A percentile compares a stretch with the other conserved stretches of the same genome.
These are phyloP conservation scores for Rhabdomys dilectus DNA, from an alignment of 2,113 vertebrate genomes.

Conservation along the genomic window DNA sequence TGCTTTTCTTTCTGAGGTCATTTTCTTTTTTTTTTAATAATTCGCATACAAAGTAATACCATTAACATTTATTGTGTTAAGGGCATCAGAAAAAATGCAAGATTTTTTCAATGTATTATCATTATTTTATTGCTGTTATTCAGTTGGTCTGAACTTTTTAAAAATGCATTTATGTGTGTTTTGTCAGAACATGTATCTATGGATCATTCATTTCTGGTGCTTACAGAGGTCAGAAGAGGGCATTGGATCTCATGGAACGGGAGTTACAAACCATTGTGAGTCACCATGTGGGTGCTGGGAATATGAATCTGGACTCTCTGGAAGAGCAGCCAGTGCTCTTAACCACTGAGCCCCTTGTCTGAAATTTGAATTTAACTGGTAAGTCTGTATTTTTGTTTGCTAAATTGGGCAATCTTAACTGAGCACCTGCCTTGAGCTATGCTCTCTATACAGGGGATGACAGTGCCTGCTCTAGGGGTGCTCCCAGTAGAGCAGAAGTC, in stretches of 20 bases:
- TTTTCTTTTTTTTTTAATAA: not conserved
- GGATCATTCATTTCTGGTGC: not conserved
- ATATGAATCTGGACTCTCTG: not conserved
- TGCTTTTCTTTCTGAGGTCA: not conserved
- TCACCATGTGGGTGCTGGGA: not conserved
- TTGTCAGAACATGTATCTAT: not conserved
- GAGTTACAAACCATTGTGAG: not conserved
- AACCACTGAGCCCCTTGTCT: not conserved
- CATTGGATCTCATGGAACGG: not conserved
- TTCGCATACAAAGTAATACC: not conserved
- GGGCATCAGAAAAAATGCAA: not conserved
- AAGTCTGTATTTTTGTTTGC: not conserved
- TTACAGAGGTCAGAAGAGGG: not conserved
- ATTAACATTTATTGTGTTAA: not conserved
- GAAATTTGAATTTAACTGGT: not conserved
- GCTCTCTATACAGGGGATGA: not conserved
- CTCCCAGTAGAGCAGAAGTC: not conserved
- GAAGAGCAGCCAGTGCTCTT: not conserved
- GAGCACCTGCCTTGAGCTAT: not conserved
- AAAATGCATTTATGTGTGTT: not conserved
- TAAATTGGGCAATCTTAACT: not conserved
- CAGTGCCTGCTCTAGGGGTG: not conserved
- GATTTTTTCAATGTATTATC: not conserved
- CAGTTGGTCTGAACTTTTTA: not conserved
- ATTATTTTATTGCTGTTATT: not conserved